Evolutionary conservation across 2,888 invertebrate genomes (phyloP).

Genomic region (Callimorpha dominula): DNA sequence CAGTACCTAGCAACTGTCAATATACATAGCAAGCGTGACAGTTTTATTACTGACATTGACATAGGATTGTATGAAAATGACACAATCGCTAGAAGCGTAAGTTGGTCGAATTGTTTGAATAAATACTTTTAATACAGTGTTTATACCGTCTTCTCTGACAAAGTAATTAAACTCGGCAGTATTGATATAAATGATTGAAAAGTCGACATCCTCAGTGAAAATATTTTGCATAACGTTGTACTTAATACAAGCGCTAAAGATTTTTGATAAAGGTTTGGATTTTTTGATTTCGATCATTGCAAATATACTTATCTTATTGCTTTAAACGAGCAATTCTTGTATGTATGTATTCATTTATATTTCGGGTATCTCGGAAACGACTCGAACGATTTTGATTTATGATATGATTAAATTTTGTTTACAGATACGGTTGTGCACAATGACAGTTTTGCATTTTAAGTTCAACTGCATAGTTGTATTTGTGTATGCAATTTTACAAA

Average conservation of each 20-base stretch:
- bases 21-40: neutral
- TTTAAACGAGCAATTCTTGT: neutral
- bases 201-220: neutral
- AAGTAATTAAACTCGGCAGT: neutral
- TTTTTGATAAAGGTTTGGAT: neutral
- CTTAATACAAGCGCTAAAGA: neutral
- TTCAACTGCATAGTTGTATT: too few relatives aligned
- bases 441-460: too few relatives aligned
- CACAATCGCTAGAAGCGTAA: neutral
- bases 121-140: neutral
- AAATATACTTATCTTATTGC: neutral
- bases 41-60: neutral
- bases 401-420: too few relatives aligned
- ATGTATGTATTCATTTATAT: too few relatives aligned
- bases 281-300: neutral
- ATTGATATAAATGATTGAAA: neutral
- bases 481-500: too few relatives aligned
- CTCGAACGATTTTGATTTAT: too few relatives aligned
- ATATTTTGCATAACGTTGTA: neutral
- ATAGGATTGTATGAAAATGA: neutral
- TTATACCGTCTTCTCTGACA: neutral
- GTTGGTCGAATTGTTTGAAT: neutral
- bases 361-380: too few relatives aligned
- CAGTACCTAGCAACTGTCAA: neutral
- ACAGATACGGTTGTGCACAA: too few relatives aligned